Evolutionary conservation across 37 sponge, comb jelly and placozoan species (phyloP), one percentile per base, ranked within the genome.

Genomic region (Beroe forskalii): DNA sequence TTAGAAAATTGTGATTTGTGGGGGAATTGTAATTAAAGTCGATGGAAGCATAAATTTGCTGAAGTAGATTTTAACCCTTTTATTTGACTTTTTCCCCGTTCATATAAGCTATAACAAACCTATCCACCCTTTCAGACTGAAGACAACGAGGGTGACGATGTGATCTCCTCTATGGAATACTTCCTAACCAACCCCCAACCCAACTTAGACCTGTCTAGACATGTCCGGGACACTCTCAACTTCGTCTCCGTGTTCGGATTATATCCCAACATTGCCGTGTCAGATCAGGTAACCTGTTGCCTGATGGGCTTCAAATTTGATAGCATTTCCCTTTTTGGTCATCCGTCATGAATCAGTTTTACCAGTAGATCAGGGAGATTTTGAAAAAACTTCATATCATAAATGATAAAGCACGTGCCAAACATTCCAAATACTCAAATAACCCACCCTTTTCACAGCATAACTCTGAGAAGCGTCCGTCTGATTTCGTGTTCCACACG

Each of bases 251-350:
- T 80, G 86, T 80, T 80, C 55, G 97, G 97, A 0, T 93, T 96
- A 55, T 96, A 96, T 90, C 97, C 97, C 40, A 95, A 96, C 86
- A 39, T 96, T 48, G 97, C 97, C 24, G 39, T 93, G 0, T 90
- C 95, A 62, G 86, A 80, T 23, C 86, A 80, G 86, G 86, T 80
- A 43, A 32, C 22, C 40, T n/a, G 17, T 17, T 20, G 9, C 60
- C 14, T n/a, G n/a, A n/a, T 55, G 60, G 9, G 9, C 60, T 20
- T 55, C 17, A 20, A 55, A 9, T 17, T 55, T 55, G 60, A 20
- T 55, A 9, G 60, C 9, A 9, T 17, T 17, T 55, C 60, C 17
- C 60, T 55, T 17, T 55, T 17, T n/a, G n/a, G n/a, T n/a, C n/a
- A n/a, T n/a, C n/a, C n/a, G n/a, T n/a, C n/a, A n/a, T n/a, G n/a